Evolutionary conservation across 1,140 invertebrate genomes (phyloP).

Genomic region (Scaptomyza hsui): DNA sequence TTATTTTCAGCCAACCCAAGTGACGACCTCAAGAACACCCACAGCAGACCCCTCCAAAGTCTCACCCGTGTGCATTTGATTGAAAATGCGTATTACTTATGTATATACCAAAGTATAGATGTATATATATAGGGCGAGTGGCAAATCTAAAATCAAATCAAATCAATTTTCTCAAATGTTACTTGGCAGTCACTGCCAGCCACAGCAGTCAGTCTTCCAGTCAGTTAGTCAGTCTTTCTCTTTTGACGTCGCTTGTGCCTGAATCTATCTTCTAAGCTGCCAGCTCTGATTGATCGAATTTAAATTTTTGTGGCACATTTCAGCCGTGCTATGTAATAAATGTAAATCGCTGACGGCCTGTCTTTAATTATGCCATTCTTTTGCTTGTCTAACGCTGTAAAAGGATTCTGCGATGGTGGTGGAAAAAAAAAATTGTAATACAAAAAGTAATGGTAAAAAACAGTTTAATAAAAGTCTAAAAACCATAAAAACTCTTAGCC

Average conservation of each 20-base stretch:
- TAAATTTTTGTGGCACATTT: constrained; percentile 79
- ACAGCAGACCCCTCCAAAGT: not conserved
- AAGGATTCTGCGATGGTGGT: not conserved
- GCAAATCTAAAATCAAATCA: constrained; percentile 81
- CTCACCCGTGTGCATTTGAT: constrained; percentile 60
- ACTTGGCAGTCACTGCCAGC: constrained; percentile 57
- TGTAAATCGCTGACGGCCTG: constrained; percentile 45
- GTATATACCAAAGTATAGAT: constrained; percentile 54
- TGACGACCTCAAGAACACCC: constrained; percentile 28
- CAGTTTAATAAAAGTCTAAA: not conserved
- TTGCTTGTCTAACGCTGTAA: not conserved
- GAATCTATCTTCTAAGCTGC: constrained; percentile 24
- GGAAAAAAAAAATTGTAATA: too few relatives aligned
- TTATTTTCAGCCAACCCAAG: constrained; percentile 60
- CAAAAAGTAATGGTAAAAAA: too few relatives aligned
- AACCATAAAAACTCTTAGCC: not conserved
- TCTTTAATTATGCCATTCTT: constrained; percentile 55
- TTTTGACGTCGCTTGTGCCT: constrained; percentile 41
- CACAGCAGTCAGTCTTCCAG: constrained; percentile 21
- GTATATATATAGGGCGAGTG: constrained; percentile 60
- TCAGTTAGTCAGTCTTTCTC: constrained; percentile 15
- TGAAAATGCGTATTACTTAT: constrained; percentile 78
- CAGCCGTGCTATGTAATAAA: constrained; percentile 53
- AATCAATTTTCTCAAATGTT: constrained; percentile 79
- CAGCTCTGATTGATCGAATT: constrained; percentile 74